Evolutionary conservation across 2,113 vertebrate species (phyloP).

Genomic region (Austrofundulus limnaeus): DNA sequence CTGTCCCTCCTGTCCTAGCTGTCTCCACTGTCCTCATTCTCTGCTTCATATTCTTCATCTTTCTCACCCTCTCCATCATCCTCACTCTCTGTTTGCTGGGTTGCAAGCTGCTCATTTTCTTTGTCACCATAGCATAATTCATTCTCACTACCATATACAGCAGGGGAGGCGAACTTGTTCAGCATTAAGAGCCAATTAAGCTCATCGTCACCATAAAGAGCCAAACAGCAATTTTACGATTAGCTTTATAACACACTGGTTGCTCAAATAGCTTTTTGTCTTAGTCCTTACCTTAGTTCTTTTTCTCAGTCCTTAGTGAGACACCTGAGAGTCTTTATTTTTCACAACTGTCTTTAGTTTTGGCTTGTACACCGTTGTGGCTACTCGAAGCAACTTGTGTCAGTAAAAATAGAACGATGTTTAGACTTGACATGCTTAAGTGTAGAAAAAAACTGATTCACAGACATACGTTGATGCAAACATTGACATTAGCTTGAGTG

Average conservation of each 20-base stretch:
- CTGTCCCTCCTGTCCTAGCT: too few relatives aligned
- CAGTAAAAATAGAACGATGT: constrained; percentile 39
- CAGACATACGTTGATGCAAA: constrained; percentile 25
- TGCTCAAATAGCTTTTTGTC: too few relatives aligned
- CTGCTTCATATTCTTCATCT: too few relatives aligned
- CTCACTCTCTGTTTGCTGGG: too few relatives aligned
- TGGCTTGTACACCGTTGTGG: constrained; percentile 5
- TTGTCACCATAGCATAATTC: too few relatives aligned
- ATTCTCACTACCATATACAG: too few relatives aligned
- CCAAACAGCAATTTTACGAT: neutral
- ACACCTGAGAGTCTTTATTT: too few relatives aligned
- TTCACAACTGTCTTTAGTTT: too few relatives aligned
- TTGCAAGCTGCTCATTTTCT: too few relatives aligned
- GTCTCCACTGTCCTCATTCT: too few relatives aligned
- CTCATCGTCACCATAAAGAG: neutral
- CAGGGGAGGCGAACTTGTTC: neutral
- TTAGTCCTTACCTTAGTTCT: neutral
- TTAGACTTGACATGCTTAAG: constrained; percentile 42
- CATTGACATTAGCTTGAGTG: constrained; percentile 28
- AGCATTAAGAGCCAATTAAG: neutral
- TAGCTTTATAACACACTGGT: neutral
- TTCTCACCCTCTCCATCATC: too few relatives aligned
- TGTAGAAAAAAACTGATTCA: constrained; percentile 33
- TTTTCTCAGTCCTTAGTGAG: neutral
- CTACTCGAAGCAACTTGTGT: too few relatives aligned